Percentiles rank a stretch among this genome's conserved stretches.
Evolutionary conservation across 2,113 vertebrate species (phyloP).

Genomic region (Empidonax traillii): DNA sequence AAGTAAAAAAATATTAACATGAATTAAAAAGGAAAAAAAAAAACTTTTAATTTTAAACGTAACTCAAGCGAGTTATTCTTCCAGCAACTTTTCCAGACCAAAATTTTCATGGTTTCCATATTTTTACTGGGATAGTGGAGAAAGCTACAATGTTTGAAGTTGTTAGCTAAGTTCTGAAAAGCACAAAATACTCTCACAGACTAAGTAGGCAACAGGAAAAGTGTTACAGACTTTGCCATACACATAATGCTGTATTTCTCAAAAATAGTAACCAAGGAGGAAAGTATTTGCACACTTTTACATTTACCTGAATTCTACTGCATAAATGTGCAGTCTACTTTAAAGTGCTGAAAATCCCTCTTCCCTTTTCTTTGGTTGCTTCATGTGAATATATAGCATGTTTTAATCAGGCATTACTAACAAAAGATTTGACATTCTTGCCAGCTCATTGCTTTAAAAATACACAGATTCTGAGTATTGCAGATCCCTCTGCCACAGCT

Average conservation of each 20-base stretch:
- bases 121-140: neutral
- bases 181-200: neutral
- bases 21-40: neutral
- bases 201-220: rapidly evolving
- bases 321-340: neutral
- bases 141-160: neutral
- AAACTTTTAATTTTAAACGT: neutral
- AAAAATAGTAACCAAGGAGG: neutral
- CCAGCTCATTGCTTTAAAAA: neutral
- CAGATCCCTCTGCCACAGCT: neutral
- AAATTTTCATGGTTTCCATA: neutral
- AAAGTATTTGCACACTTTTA: neutral
- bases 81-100: neutral
- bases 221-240: neutral
- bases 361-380: neutral
- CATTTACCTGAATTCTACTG: neutral
- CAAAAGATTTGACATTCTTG: neutral
- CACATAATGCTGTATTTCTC: neutral
- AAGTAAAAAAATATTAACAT: neutral
- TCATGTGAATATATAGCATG: rapidly evolving
- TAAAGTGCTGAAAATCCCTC: neutral
- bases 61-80: neutral
- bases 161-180: neutral
- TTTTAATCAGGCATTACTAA: neutral
- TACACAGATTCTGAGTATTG: neutral